A percentile compares a stretch with the other conserved stretches of the same genome.
Evolutionary conservation across 2,113 vertebrate species (phyloP).

Genomic region (Echinops telfairi): DNA sequence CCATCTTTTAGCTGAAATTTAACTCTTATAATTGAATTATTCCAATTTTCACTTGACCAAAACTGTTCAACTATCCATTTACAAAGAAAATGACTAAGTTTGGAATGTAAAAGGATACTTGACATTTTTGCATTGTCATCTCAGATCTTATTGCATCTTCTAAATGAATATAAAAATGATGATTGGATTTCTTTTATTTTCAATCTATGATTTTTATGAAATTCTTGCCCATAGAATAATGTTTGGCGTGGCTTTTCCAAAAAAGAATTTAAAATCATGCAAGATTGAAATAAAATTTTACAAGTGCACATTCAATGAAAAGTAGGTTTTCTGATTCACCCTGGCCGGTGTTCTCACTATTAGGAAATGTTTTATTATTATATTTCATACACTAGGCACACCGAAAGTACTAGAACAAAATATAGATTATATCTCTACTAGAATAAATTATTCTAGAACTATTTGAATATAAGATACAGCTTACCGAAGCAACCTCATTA

Average conservation of each 20-base stretch:
- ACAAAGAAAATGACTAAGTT: slow-evolving; percentile 57
- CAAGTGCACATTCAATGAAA: no score
- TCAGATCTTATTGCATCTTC: slow-evolving; percentile 42
- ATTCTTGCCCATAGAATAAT: slow-evolving; percentile 5
- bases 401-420: not conserved
- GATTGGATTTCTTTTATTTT: slow-evolving; percentile 24
- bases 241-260: not conserved
- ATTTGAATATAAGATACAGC: not conserved
- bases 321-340: not conserved
- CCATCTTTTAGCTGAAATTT: slow-evolving; percentile 10
- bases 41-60: slow-evolving; percentile 20
- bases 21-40: slow-evolving; percentile 49
- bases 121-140: slow-evolving; percentile 56
- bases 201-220: not conserved
- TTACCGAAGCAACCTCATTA: not conserved
- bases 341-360: not conserved
- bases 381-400: not conserved
- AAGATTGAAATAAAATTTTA: no score
- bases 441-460: not conserved
- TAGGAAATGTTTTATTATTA: not conserved
- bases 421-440: not conserved
- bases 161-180: slow-evolving; percentile 46
- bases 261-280: not conserved
- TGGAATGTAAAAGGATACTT: slow-evolving; percentile 41
- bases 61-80: slow-evolving; percentile 17